A percentile compares a stretch with the other conserved stretches of the same genome.
Conservation (phyloP, 2,888 invertebrate genomes). For the Leptarthrus brevirostris region DNA sequence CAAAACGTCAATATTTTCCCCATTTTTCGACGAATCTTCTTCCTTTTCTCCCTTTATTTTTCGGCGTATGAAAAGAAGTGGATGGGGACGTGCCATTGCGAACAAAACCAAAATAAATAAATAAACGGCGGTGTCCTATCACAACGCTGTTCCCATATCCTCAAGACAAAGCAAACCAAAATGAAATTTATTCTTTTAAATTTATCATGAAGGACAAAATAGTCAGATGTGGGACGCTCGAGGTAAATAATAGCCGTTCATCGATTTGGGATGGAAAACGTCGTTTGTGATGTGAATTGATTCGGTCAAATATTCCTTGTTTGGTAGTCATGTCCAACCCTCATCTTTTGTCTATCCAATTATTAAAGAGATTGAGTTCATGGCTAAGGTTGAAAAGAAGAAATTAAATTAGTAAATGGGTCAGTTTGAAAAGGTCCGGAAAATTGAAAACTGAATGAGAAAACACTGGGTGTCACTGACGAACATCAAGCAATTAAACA, state of each 20-base stretch:
- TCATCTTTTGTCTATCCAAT: constrained; percentile 17
- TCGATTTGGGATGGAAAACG: constrained; percentile 1
- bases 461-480: constrained; percentile 36
- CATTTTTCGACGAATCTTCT: not conserved
- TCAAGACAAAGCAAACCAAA: constrained; percentile 7
- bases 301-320: constrained; percentile 18
- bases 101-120: constrained; percentile 13
- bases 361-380: constrained; percentile 23
- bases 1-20: constrained; percentile 1
- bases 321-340: constrained; percentile 29
- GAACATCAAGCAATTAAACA: constrained; percentile 36
- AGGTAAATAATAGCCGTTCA: constrained; percentile 38
- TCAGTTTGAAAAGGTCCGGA: constrained; percentile 21
- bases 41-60: not conserved
- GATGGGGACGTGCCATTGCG: not conserved
- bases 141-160: constrained; percentile 17
- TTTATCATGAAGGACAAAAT: not conserved
- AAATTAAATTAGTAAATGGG: constrained; percentile 40
- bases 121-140: constrained; percentile 9
- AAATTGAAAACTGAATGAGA: constrained; percentile 38
- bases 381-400: constrained; percentile 2
- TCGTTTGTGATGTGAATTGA: constrained; percentile 22
- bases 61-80: not conserved
- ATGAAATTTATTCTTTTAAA: constrained; percentile 31
- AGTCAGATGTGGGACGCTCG: not conserved